These are phyloP conservation scores for Periphyllus acericola DNA, from an alignment of 2,888 invertebrate species.

Conservation along the genomic window DNA sequence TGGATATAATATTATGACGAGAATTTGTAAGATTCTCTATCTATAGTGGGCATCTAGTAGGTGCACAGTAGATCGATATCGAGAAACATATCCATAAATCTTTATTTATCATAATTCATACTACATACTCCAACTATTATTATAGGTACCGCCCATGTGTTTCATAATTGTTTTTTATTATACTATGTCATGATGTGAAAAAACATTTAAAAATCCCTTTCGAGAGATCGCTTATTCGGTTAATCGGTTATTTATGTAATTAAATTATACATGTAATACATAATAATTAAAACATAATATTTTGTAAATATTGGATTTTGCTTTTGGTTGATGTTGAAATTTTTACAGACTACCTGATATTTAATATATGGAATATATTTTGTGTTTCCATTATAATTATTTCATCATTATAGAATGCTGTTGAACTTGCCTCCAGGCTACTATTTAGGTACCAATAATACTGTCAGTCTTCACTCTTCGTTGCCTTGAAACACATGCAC, in stretches of 20 bases:
- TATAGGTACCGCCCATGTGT: background rate
- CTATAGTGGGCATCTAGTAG: too few relatives aligned
- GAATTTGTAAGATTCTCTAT: too few relatives aligned
- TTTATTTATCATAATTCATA: background rate
- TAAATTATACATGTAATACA: background rate
- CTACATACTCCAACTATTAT: background rate
- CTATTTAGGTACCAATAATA: constrained; percentile 28
- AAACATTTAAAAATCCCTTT: background rate
- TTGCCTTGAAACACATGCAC: constrained; percentile 23
- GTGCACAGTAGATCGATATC: too few relatives aligned
- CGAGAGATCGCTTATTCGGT: background rate
- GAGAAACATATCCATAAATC: too few relatives aligned
- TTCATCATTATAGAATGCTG: constrained; percentile 46
- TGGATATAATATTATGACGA: too few relatives aligned
- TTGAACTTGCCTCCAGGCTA: constrained; percentile 30
- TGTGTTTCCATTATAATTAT: constrained; percentile 47
- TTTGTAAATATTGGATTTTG: constrained; percentile 27
- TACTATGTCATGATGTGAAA: background rate
- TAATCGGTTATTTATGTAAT: background rate
- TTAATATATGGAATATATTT: constrained; percentile 3
- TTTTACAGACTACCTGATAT: constrained; percentile 5
- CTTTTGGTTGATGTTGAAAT: constrained; percentile 26
- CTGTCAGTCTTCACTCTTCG: constrained; percentile 47
- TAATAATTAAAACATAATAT: background rate
- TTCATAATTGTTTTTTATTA: background rate